These are phyloP conservation scores for Lota lota DNA, from an alignment of 2,113 vertebrate genomes.

Conservation along the genomic window DNA sequence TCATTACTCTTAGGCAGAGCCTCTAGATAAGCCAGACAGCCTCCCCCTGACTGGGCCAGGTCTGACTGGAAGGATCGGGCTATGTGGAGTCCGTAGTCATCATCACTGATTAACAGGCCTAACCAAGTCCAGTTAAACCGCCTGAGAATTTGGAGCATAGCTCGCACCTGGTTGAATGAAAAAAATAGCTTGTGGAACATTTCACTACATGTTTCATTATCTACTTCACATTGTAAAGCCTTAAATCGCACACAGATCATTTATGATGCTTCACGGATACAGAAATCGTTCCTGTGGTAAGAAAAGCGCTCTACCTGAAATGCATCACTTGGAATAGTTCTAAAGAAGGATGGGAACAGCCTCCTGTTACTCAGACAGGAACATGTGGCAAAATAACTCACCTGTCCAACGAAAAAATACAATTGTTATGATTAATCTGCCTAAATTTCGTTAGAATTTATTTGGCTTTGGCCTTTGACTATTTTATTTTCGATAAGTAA, in stretches of 20 bases:
- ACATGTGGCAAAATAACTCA: slow-evolving; percentile 58
- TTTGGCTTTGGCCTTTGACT: not conserved
- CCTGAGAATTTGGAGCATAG: slow-evolving; percentile 48
- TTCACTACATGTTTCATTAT: not conserved
- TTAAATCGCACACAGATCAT: not conserved
- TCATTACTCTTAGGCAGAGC: slow-evolving; percentile 49
- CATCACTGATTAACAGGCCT: slow-evolving; percentile 55
- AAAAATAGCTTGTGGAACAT: slow-evolving; percentile 12
- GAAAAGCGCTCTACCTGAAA: slow-evolving; percentile 23
- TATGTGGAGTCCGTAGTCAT: slow-evolving; percentile 62
- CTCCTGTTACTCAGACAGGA: slow-evolving; percentile 50
- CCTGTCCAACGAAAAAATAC: slow-evolving; percentile 28
- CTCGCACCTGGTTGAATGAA: slow-evolving; percentile 49
- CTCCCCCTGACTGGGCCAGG: slow-evolving; percentile 33
- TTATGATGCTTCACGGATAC: not conserved
- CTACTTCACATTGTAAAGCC: no score
- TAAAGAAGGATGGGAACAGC: slow-evolving; percentile 53
- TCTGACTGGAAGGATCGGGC: slow-evolving; percentile 46
- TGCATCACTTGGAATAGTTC: slow-evolving; percentile 47
- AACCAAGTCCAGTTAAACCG: slow-evolving; percentile 60
- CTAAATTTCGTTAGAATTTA: not conserved
- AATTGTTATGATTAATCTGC: not conserved
- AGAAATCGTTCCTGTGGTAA: not conserved
- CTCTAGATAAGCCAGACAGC: slow-evolving; percentile 59
- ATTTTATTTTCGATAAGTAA: not conserved